Evolutionary conservation across 2,888 invertebrate species (phyloP), one percentile per base, ranked within the genome.

Genomic region (Brachyopa scutellaris): DNA sequence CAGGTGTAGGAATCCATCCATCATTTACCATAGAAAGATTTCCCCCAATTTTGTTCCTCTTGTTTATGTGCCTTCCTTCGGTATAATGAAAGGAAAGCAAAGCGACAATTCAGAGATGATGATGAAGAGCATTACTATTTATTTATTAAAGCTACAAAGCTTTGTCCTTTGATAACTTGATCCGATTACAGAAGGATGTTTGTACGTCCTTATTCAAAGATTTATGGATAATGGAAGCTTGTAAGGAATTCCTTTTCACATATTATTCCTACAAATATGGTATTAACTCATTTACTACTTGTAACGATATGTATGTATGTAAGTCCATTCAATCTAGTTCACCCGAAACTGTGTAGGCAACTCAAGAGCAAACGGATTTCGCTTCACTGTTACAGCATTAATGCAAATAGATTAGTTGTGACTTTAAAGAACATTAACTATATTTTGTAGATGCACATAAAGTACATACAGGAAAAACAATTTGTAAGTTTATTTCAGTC

Each of bases 1-100:
- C 78, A 78, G 78, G 78, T 78, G 78, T 59, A 73, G 73, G 64
- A 73, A 73, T 78, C 78, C 78, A 78, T 78, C 78, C 59, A 73
- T 78, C 78, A 78, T 66, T 19, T n/a, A n/a, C n/a, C n/a, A n/a
- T 53, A 15, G 45, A 73, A 61, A 78, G 66, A 53, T 78, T 53
- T 59, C 38, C 57, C 66, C 59, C 36, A 21, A 38, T 15, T 61
- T 61, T 26, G 38, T 64, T 11, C n/a, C 26, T n/a, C n/a, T n/a
- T n/a, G n/a, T 11, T 38, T 36, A 5, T 29, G 26, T 40, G 19
- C 29, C 15, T 31, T 23, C 21, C n/a, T 57, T 29, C 42, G 17
- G 29, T 42, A 31, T 47, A 6, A 26, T 57, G 11, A 31, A 59
- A 49, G 15, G 33, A 55, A 49, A 36, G 33, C 26, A 78, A 49